These are phyloP conservation scores for Vanessa cardui DNA, from an alignment of 2,888 invertebrate species.

Conservation along the genomic window DNA sequence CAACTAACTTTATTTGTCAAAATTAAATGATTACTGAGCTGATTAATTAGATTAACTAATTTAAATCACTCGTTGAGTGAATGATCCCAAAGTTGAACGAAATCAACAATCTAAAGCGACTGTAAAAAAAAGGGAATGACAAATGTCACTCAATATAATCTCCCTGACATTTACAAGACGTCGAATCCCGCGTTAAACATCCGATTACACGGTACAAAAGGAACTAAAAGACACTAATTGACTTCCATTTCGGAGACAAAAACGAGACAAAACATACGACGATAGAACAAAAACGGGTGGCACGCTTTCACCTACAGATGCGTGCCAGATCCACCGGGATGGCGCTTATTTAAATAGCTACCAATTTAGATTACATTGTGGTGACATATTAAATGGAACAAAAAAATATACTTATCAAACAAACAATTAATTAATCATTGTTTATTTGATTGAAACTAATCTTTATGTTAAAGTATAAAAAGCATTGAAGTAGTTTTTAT, in stretches of 20 bases:
- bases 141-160: slow-evolving; percentile 44
- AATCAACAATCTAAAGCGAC: slow-evolving; percentile 37
- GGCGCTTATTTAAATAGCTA: slow-evolving; percentile 12
- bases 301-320: slow-evolving; percentile 42
- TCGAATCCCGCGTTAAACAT: slow-evolving; percentile 47
- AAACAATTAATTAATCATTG: too few relatives aligned
- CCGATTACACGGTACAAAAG: slow-evolving; percentile 50
- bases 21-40: not conserved
- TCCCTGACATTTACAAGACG: slow-evolving; percentile 48
- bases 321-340: slow-evolving; percentile 25
- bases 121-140: slow-evolving; percentile 22
- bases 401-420: not conserved
- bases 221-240: slow-evolving; percentile 55
- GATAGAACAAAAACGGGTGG: slow-evolving; percentile 46
- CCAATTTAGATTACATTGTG: slow-evolving; percentile 3
- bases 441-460: too few relatives aligned
- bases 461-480: too few relatives aligned
- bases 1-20: too few relatives aligned
- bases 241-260: slow-evolving; percentile 51
- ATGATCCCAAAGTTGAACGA: slow-evolving; percentile 7
- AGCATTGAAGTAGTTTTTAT: too few relatives aligned
- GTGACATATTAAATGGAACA: not conserved
- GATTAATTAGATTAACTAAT: not conserved
- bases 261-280: slow-evolving; percentile 50
- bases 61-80: not conserved